phyloP scores from a whole-genome alignment of 1,140 invertebrate species.

The Cyrtorhinus lividipennis region DNA sequence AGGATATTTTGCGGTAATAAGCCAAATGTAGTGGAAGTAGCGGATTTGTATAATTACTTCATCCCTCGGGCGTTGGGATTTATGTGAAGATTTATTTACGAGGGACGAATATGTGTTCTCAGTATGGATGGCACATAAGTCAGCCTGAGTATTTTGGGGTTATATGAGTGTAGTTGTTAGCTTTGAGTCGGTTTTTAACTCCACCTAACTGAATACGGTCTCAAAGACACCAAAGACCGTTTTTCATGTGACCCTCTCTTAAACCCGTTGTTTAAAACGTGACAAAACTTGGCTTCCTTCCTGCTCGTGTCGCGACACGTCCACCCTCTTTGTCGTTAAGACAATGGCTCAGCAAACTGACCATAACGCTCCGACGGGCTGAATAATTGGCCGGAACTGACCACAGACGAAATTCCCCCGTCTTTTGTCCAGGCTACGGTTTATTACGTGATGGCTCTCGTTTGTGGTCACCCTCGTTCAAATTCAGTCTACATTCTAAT shows the following conservation, averaged over 20 bases:
- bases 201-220: too few relatives aligned
- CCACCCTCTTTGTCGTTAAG: neutral
- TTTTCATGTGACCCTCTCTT: neutral
- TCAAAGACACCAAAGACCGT: too few relatives aligned
- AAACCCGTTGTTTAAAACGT: neutral
- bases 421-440: neutral
- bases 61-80: too few relatives aligned
- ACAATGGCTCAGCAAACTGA: neutral
- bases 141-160: too few relatives aligned
- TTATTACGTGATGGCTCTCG: neutral
- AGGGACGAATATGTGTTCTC: too few relatives aligned
- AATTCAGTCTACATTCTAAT: neutral
- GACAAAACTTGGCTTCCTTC: slow-evolving; percentile 6
- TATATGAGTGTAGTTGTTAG: too few relatives aligned
- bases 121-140: too few relatives aligned
- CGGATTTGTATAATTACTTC: too few relatives aligned
- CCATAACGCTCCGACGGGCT: neutral
- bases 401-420: neutral
- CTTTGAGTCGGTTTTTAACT: too few relatives aligned
- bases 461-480: neutral
- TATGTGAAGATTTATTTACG: too few relatives aligned
- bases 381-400: slow-evolving; percentile 6
- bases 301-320: neutral
- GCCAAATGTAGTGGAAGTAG: too few relatives aligned
- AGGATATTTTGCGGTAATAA: too few relatives aligned